Evolutionary conservation across 37 sponge, comb jelly and placozoan genomes (phyloP), one percentile per base, ranked within the genome.

Genomic region (Hexactinellida sp.): DNA sequence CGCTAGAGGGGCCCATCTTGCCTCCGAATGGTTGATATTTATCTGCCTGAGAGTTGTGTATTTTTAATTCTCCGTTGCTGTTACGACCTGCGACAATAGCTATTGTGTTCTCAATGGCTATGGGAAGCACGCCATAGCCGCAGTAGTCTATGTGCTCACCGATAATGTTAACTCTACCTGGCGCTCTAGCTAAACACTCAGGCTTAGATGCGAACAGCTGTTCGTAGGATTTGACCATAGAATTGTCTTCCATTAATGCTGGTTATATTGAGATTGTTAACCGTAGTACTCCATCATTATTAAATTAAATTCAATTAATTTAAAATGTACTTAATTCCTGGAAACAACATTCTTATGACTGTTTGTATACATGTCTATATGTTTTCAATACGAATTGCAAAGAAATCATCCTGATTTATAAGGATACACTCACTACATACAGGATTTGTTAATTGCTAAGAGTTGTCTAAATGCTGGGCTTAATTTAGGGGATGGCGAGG

Each of bases 61-160:
- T 35, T 0, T 36, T 5, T 37, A 95, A 23, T 10, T 38, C 54
- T 28, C 63, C 36, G 0, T 32, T 54, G 39, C 88, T 63, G 55
- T 55, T 85, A 25, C 71, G 76, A 24, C 39, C 36, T 35, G 47
- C 82, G 0, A 94, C 95, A 23, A 91, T 92, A 19, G 93, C 85
- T 23, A 95, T 83, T 54, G 94, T 94, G 63, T 95, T 94, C 47
- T 92, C 88, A 16, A 98, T 86, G 5, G 99, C 94, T 90, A 95
- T 98, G 28, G 99, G 99, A 1, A 98, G 90, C 32, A 98, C 99
- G 0, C 88, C 96, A 85, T 94, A 98, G 16, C 99, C 99, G 35
- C 87, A 93, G 88, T 98, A 98, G 88, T 98, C 99, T 28, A 98
- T 90, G 85, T 98, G 99, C 84, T 98, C 99, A 25, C 99, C 99